A percentile compares a stretch with the other conserved stretches of the same genome.
phyloP scores from a whole-genome alignment of 1,140 invertebrate genomes.

The Diuraphis noxia region DNA sequence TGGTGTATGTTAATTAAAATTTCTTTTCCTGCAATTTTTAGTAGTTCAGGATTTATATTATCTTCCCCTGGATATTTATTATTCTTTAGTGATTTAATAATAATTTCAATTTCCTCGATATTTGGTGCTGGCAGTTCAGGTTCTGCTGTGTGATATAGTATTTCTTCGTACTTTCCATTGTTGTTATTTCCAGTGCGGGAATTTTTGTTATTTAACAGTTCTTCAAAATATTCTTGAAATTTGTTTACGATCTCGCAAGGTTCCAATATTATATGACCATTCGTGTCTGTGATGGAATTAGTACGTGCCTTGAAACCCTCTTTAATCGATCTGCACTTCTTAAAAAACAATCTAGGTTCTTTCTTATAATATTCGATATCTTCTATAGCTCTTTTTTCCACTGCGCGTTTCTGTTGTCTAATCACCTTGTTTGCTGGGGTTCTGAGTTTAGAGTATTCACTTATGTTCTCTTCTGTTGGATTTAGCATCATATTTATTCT shows the following conservation, averaged over 20 bases:
- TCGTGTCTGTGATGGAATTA: not conserved
- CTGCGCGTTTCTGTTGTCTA: conserved; percentile 24
- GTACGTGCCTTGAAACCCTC: conserved; percentile 8
- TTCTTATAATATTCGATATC: conserved; percentile 36
- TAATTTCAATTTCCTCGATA: conserved; percentile 33
- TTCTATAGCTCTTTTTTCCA: conserved; percentile 7
- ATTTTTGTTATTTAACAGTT: conserved; percentile 33
- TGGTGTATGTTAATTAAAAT: not conserved
- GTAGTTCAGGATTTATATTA: too few relatives aligned
- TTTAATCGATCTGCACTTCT: not conserved
- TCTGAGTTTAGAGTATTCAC: not conserved
- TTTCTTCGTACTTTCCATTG: not conserved
- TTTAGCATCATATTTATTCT: conserved; percentile 27
- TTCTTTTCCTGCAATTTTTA: too few relatives aligned
- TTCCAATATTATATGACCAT: conserved; percentile 20
- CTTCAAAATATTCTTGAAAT: conserved; percentile 29
- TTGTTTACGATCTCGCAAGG: conserved; percentile 22
- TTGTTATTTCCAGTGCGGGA: not conserved
- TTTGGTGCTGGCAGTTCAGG: not conserved
- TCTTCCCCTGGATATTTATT: too few relatives aligned
- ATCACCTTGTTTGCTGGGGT: conserved; percentile 15
- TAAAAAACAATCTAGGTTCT: conserved; percentile 32
- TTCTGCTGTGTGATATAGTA: not conserved
- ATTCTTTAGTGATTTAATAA: not conserved
- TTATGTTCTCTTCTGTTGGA: conserved; percentile 4